A percentile compares a stretch with the other conserved stretches of the same genome.
Conservation (phyloP, 2,888 invertebrate species). For the Strigamia transsilvanica region DNA sequence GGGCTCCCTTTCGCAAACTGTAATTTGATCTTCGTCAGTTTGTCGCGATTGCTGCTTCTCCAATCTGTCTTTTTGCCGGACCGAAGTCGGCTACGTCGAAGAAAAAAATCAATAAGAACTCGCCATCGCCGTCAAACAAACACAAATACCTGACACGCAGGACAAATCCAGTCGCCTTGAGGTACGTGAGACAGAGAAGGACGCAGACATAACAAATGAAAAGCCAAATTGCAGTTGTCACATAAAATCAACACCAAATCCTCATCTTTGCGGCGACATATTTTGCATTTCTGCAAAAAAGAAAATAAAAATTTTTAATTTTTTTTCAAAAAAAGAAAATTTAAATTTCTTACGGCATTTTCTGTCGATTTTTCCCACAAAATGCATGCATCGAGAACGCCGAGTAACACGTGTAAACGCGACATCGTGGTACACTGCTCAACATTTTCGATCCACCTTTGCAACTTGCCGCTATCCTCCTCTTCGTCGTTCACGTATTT, state of each 20-base stretch:
- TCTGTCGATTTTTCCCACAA: slow-evolving; percentile 66
- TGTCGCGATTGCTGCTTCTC: slow-evolving; percentile 7
- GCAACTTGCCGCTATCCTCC: neutral
- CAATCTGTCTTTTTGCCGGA: neutral
- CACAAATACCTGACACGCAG: slow-evolving; percentile 56
- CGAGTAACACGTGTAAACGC: slow-evolving; percentile 63
- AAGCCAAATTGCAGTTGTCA: slow-evolving; percentile 58
- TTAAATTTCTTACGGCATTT: slow-evolving; percentile 62
- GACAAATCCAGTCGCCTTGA: slow-evolving; percentile 58
- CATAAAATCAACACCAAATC: slow-evolving; percentile 57
- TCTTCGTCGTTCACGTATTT: neutral
- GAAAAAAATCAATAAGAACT: neutral
- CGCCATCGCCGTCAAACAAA: neutral
- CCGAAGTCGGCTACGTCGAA: neutral
- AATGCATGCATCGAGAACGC: slow-evolving; percentile 64
- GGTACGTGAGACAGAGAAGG: slow-evolving; percentile 57
- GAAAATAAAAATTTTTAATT: neutral
- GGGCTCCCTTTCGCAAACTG: neutral
- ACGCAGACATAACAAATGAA: slow-evolving; percentile 59
- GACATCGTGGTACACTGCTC: slow-evolving; percentile 61
- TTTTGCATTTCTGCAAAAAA: slow-evolving; percentile 64
- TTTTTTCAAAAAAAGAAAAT: neutral
- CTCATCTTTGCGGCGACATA: slow-evolving; percentile 60
- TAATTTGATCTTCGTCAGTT: slow-evolving; percentile 37
- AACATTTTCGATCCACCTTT: slow-evolving; percentile 63